Conservation (phyloP, 2,888 invertebrate genomes). For the Chironomus riparius region DNA sequence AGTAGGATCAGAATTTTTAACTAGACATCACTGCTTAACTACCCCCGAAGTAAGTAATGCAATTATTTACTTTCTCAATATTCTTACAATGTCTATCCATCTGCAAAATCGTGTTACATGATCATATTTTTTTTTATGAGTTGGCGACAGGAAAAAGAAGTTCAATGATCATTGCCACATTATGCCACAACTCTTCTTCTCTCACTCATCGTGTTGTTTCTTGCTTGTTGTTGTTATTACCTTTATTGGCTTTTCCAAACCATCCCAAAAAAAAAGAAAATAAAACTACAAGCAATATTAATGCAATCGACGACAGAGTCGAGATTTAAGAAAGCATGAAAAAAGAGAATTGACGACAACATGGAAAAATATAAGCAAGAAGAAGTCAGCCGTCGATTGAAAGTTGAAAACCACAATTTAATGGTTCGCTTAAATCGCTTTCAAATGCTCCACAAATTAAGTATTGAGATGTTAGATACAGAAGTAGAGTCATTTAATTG, state of each 20-base stretch:
- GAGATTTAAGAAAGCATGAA: not conserved
- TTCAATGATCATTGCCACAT: not conserved
- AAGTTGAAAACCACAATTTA: constrained; percentile 26
- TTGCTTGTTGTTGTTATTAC: not conserved
- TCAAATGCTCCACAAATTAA: not conserved
- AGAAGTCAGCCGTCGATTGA: constrained; percentile 14
- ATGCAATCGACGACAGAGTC: not conserved
- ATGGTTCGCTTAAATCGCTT: not conserved
- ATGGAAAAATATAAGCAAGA: not conserved
- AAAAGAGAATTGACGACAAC: not conserved
- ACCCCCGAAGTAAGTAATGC: no score
- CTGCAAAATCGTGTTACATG: no score
- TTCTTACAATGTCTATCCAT: no score
- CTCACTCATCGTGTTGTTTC: no score
- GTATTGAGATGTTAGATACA: no score
- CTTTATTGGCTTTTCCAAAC: not conserved
- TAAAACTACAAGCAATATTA: not conserved
- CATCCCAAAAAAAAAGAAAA: not conserved
- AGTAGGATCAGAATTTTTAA: no score
- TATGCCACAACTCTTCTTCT: not conserved
- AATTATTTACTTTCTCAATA: no score
- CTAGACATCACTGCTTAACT: no score
- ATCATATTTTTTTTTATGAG: no score
- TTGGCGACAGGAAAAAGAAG: not conserved
- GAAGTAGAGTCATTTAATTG: no score